Evolutionary conservation across 1,140 invertebrate species (phyloP), one percentile per base, ranked within the genome.

Genomic region (Drosophila elegans): DNA sequence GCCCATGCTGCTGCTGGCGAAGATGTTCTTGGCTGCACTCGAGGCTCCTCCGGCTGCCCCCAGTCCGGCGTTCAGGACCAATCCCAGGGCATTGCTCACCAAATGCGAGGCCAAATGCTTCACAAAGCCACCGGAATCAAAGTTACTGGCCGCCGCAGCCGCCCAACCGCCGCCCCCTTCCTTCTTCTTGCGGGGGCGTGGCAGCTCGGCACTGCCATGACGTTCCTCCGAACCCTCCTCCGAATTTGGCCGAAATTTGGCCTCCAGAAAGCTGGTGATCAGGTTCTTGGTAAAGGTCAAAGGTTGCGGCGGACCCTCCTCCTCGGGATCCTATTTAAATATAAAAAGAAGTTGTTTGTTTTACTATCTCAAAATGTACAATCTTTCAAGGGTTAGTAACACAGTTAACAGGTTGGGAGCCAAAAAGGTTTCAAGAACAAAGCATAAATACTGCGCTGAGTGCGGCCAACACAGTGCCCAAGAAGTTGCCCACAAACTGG

Each of bases 401-500:
- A 73, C 66, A 78, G 64, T 71, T 51, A 76, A 36, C n/a, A 34
- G 4, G 46, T 25, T n/a, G 57, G 25, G 54, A 12, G 0, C 1
- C 0, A 29, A 34, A 42, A 27, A 16, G 46, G 16, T 21, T 27
- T 34, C 10, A 4, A 3, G n/a, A n/a, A 51, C 10, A 46, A 51
- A 39, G 9, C 36, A 78, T 91, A 92, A 69, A 72, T 93, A 93
- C 93, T 80, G 92, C 92, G 82, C 92, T 93, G 25, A 91, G 67
- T 52, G 90, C 78, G 16, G 89, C 91, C 12, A 93, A 39, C 9
- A 93, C 69, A 45, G 92, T 92, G 48, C 92, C 90, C 21, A 92
- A 34, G 39, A 93, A 92, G 67, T 93, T 91, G 66, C 93, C 93
- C 49, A 93, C 36, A 29, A 93, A 93, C 67, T 84, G 83, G 55